Evolutionary conservation across 2,888 invertebrate species (phyloP).

Genomic region (Kryphioiulus occultus): DNA sequence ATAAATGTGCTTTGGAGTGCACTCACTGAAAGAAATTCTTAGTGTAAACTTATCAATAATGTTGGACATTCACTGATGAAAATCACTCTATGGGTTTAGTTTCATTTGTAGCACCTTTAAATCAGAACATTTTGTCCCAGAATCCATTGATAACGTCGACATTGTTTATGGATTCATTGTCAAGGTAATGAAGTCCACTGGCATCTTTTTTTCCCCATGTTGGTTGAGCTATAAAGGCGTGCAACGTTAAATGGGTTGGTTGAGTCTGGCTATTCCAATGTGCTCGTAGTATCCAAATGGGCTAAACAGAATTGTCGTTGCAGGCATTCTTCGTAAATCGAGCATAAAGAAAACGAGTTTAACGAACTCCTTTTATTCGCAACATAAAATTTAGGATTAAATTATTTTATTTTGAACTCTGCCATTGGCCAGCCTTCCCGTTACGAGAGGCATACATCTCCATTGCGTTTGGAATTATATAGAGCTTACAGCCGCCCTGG

Average conservation of each 20-base stretch:
- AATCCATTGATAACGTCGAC: background rate
- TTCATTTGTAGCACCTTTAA: too few relatives aligned
- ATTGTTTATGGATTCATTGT: constrained; percentile 8
- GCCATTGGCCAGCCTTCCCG: background rate
- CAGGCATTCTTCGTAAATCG: background rate
- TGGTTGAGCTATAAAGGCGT: too few relatives aligned
- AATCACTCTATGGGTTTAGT: too few relatives aligned
- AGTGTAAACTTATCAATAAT: too few relatives aligned
- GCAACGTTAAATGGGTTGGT: background rate
- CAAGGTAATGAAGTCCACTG: background rate
- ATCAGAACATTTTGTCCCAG: too few relatives aligned
- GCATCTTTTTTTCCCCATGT: background rate
- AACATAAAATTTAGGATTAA: background rate
- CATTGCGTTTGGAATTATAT: background rate
- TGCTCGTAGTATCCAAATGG: background rate
- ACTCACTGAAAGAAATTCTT: too few relatives aligned
- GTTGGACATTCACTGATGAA: too few relatives aligned
- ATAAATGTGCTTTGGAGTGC: too few relatives aligned
- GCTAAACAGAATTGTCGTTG: background rate
- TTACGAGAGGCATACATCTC: too few relatives aligned
- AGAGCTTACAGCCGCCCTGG: background rate
- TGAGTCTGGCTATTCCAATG: background rate
- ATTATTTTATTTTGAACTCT: background rate
- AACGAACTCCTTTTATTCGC: constrained; percentile 9
- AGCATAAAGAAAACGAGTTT: constrained; percentile 1